Evolutionary conservation across 2,797 vertebrate species (phyloP), one percentile per base, ranked within the genome.

Genomic region (Lutjanus campechanus): DNA sequence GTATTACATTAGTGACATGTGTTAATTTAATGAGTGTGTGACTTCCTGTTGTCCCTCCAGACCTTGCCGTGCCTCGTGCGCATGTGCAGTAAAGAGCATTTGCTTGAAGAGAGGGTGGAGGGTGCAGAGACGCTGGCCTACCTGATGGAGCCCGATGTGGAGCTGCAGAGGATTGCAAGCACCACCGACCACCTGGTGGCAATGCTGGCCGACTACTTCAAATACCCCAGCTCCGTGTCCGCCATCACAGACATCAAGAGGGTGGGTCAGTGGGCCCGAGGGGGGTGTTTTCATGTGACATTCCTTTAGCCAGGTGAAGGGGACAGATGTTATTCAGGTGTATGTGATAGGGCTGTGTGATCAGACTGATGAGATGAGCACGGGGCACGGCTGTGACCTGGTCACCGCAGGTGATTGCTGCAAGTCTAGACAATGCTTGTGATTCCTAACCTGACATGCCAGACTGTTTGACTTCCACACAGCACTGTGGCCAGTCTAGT

Each of bases 181-280:
- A 97, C 98, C 89, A 99, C 97, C 0, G 98, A 99, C 91, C 98
- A 99, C 93, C 96, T 99, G 81, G 98, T 99, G 77, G 96, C 96
- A 85, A 99, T 98, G 98, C 93, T 99, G 81, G 98, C 98, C 0
- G 98, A 99, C 94, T 99, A 99, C 95, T 99, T 99, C 94, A 99
- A 99, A 89, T 99, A 99, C 84, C 98, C 98, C 79, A 99, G 97
- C 94, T 99, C 98, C 0, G 98, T 99, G 91, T 99, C 98, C 8
- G 97, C 98, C 88, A 99, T 99, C 95, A 96, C 98, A 2, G 98
- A 99, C 93, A 99, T 99, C 91, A 99, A 99, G 92, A 97, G 98
- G 97, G 98, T 99, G 93, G 2, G 96, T 81, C 40, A 29, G 5
- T 2, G 49, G 15, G 58, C 25, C 19, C 20, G 44, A 46, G 22